Evolutionary conservation across 2,797 vertebrate genomes (phyloP).

Genomic region (Lutjanus campechanus): DNA sequence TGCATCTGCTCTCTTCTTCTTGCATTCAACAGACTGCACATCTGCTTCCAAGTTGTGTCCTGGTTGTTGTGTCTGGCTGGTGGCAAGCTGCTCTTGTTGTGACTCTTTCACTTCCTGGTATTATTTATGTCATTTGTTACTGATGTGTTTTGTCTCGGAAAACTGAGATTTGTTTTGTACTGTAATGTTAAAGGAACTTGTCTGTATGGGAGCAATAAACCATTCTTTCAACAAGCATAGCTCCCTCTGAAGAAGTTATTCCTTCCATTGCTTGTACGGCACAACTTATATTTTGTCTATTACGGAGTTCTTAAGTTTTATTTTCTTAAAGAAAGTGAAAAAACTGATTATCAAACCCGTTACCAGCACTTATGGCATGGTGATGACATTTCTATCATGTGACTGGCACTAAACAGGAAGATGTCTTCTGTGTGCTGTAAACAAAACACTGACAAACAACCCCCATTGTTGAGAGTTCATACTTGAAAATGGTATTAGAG

Average conservation of each 20-base stretch:
- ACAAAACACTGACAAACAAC: too few relatives aligned
- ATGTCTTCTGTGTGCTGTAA: too few relatives aligned
- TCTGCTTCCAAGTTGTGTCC: slow-evolving; percentile 9
- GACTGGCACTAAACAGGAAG: too few relatives aligned
- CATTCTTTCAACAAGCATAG: neutral
- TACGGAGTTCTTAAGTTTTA: neutral
- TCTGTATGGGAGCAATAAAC: neutral
- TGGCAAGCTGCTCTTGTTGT: slow-evolving; percentile 9
- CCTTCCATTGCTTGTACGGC: neutral
- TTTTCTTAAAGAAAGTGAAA: neutral
- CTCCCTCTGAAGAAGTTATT: neutral
- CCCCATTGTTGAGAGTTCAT: too few relatives aligned
- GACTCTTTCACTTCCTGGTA: slow-evolving; percentile 2
- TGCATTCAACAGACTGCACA: neutral
- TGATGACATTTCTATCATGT: too few relatives aligned
- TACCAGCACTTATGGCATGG: neutral
- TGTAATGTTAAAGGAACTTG: slow-evolving; percentile 7
- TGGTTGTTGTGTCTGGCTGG: slow-evolving; percentile 25
- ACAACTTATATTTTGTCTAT: neutral
- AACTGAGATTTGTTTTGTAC: slow-evolving; percentile 14
- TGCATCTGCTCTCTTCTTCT: neutral
- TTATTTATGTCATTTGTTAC: slow-evolving; percentile 17
- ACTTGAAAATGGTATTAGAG: neutral
- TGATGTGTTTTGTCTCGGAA: slow-evolving; percentile 14
- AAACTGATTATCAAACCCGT: neutral